Base-by-base conservation (phyloP, 2,113 vertebrate species). In the Caretta caretta region DNA sequence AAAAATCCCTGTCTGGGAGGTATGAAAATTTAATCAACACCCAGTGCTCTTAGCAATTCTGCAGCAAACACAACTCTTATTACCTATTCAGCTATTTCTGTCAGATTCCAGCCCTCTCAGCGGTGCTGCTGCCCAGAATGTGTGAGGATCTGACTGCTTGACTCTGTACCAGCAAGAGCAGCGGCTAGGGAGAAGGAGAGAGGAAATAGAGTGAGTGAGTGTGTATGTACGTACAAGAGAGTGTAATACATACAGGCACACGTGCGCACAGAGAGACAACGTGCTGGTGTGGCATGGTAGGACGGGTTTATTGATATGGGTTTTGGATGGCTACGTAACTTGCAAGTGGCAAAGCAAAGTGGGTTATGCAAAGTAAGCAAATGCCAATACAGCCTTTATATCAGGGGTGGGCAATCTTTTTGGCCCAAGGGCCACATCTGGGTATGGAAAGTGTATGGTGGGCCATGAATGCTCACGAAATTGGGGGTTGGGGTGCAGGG, bases 21-120 rank as follows among this genome's bases (percentile, higher is more conserved):
- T 54, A 97, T 97, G 91, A 98, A 98, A 97, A 97, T 97, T 97
- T 96, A 97, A 97, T 98, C 97, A 96, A 88, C 92, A 94, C 91
- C 69, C 96, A 69, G 90, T 12, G 81, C 97, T 95, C 92, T 82
- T 10, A 80, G 93, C 94, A 51, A 84, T 90, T 97, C 2, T 0
- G 90, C 80, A 95, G 94, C 84, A 35, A 86, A 93, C 51, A 57
- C 62, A 86, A 96, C 84, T 86, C 56, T 69, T 88, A 83, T 88
- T 97, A 97, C 85, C 87, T 87, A 54, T 76, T 80, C n/a, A 72
- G 91, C 95, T 97, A 90, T 98, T 98, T 97, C 92, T 91, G 93
- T 96, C 5, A 1, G 86, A 81, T 96, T 78, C 93, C 1, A 22
- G 53, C 42, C 76, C 65, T 46, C 1, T 16, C 76, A 48, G 83